A percentile compares a stretch with the other conserved stretches of the same genome.
phyloP scores from a whole-genome alignment of 1,140 invertebrate genomes.

The Drosophila sturtevanti region DNA sequence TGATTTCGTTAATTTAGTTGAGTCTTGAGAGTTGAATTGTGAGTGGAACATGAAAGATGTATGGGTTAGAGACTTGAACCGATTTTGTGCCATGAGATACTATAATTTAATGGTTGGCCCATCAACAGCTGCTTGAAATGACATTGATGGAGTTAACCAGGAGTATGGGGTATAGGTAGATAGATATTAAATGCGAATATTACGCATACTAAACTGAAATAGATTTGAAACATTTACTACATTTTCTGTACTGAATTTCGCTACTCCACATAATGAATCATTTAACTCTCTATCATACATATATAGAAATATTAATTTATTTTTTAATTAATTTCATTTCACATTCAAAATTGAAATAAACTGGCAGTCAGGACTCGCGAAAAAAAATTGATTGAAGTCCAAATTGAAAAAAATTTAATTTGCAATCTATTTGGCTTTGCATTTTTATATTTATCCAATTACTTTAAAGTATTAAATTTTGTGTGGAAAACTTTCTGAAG shows the following conservation, averaged over 20 bases:
- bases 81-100: constrained; percentile 14
- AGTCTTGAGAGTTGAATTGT: background rate
- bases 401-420: background rate
- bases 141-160: constrained; percentile 36
- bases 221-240: background rate
- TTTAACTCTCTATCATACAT: background rate
- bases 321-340: constrained; percentile 3
- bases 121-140: constrained; percentile 11
- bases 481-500: background rate
- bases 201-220: background rate
- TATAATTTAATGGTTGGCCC: constrained; percentile 9
- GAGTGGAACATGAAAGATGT: constrained; percentile 5
- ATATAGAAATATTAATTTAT: background rate
- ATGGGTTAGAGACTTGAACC: background rate
- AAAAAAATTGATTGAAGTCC: background rate
- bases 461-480: background rate
- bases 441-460: background rate
- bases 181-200: no score
- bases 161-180: no score
- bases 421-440: background rate
- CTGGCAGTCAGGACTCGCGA: background rate
- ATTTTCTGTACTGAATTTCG: no score
- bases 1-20: constrained; percentile 69
- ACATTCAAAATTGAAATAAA: background rate
- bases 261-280: background rate